Evolutionary conservation across 2,888 invertebrate genomes (phyloP).

Genomic region (Digitonthophagus gazella): DNA sequence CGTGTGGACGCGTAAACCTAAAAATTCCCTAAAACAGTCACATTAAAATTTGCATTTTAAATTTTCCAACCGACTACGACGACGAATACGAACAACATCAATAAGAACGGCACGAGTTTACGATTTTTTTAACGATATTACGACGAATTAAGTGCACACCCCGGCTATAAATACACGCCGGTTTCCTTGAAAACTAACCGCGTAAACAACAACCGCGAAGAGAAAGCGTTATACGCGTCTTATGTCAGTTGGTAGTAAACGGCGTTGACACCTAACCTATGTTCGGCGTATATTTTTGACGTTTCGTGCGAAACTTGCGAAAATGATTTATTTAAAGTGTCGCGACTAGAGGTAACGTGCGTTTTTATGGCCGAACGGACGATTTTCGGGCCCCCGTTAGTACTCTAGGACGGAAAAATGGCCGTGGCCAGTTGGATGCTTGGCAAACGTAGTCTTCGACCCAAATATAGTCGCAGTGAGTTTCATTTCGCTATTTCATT

Average conservation of each 20-base stretch:
- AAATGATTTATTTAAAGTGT: constrained; percentile 28
- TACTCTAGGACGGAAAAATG: constrained; percentile 45
- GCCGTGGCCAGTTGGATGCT: constrained; percentile 58
- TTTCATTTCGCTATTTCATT: constrained; percentile 22
- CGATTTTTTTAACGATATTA: background rate
- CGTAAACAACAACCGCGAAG: background rate
- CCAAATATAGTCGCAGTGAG: constrained; percentile 51
- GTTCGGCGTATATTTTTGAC: constrained; percentile 34
- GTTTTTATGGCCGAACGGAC: constrained; percentile 11
- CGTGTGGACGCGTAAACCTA: no score
- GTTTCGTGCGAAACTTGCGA: constrained; percentile 31
- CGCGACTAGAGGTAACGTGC: background rate
- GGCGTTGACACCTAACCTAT: constrained; percentile 34
- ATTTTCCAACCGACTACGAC: background rate
- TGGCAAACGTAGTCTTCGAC: constrained; percentile 52
- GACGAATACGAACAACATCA: background rate
- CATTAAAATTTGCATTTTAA: background rate
- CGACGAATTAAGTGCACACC: background rate
- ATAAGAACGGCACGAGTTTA: background rate
- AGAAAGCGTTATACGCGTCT: background rate
- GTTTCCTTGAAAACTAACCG: background rate
- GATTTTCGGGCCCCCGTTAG: constrained; percentile 6
- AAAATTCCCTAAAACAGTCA: background rate
- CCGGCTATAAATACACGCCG: background rate
- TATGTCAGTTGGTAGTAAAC: constrained; percentile 1